Conservation (phyloP, 2,888 invertebrate genomes). For the Melanostoma scalare region DNA sequence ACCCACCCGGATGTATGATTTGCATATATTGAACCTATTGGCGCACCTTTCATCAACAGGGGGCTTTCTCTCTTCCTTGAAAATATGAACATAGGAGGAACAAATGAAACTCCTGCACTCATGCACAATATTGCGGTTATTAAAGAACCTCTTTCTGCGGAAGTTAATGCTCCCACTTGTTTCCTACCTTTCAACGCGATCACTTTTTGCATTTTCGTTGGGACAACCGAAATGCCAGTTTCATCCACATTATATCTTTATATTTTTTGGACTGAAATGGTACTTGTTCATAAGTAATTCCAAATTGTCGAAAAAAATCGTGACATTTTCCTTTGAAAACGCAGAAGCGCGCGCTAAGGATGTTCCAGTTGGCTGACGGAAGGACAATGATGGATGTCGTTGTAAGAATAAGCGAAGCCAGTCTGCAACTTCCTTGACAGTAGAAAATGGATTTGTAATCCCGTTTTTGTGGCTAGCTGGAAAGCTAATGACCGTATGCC, state of each 20-base stretch:
- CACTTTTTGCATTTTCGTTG: slow-evolving; percentile 50
- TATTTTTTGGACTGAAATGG: slow-evolving; percentile 37
- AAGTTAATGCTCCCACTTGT: slow-evolving; percentile 41
- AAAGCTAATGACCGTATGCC: slow-evolving; percentile 44
- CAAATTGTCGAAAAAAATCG: slow-evolving; percentile 32
- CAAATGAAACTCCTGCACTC: slow-evolving; percentile 53
- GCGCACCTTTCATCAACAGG: slow-evolving; percentile 47
- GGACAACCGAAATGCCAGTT: slow-evolving; percentile 53
- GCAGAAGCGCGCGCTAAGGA: slow-evolving; percentile 15
- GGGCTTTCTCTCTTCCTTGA: slow-evolving; percentile 51
- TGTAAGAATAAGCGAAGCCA: slow-evolving; percentile 19
- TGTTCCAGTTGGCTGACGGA: slow-evolving; percentile 41
- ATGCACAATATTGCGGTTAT: slow-evolving; percentile 47
- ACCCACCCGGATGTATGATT: slow-evolving; percentile 55
- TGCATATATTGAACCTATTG: slow-evolving; percentile 34
- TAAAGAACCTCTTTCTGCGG: slow-evolving; percentile 47
- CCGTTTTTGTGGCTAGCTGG: slow-evolving; percentile 33
- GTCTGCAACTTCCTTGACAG: slow-evolving; percentile 3
- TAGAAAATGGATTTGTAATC: slow-evolving; percentile 18
- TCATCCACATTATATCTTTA: slow-evolving; percentile 58
- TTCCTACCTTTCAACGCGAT: slow-evolving; percentile 27
- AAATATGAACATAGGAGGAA: slow-evolving; percentile 50
- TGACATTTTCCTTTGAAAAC: slow-evolving; percentile 41
- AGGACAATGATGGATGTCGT: slow-evolving; percentile 30
- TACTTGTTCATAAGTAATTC: slow-evolving; percentile 27